Evolutionary conservation across 2,113 vertebrate species (phyloP), one percentile per base, ranked within the genome.

Genomic region (Cisticola juncidis): DNA sequence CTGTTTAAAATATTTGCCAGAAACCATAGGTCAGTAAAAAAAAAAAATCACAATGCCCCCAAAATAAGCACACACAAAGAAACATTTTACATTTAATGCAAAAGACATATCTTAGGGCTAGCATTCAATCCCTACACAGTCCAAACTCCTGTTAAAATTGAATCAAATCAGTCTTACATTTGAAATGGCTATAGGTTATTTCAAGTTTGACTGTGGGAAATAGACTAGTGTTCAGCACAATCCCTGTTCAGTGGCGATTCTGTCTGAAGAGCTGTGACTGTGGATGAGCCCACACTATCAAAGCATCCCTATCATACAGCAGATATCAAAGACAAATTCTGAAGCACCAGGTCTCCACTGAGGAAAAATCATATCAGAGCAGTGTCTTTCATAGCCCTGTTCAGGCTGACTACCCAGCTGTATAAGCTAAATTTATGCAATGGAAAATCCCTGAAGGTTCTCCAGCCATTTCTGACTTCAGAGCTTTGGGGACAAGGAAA

Each of bases 91-190:
- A 80, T 64, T 72, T 86, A 95, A 82, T 70, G 73, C 33, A 90
- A 90, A 85, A 82, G 42, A 91, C 60, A 31, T 29, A 68, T 79
- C 66, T 76, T 47, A 93, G 35, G 50, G 54, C 64, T 92, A 95
- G 36, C 40, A 91, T 66, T 85, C 88, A 96, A 92, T 88, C 87
- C 85, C 64, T 90, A 95, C 56, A 60, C 93, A 97, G 94, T 29
- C 71, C 51, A 96, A 95, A 96, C 92, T 96, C 96, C 88, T 96
- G 95, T 93, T 95, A 96, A 93, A 90, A 94, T 73, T 38, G 62
- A 77, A 80, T 91, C 23, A 87, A 96, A 91, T 25, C 54, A 70
- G 24, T 70, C 82, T 94, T 74, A 53, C 29, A 51, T 62, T 89
- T 90, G 58, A 77, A 94, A 91, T n/a, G 26, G 58, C 10, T 80